Evolutionary conservation across 2,113 vertebrate genomes (phyloP).

Genomic region (Crotalus tigris): DNA sequence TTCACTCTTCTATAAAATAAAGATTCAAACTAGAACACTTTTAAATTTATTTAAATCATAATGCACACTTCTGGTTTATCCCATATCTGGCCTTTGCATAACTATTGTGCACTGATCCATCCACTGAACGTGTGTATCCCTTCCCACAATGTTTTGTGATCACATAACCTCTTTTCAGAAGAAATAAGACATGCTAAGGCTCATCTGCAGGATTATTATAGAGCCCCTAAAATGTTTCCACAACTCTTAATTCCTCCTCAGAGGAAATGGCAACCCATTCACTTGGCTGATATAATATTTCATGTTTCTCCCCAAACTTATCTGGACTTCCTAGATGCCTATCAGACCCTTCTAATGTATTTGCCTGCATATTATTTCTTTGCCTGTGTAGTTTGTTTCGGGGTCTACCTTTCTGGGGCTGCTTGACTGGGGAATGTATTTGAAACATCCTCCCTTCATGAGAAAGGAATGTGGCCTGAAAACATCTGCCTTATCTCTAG

Average conservation of each 20-base stretch:
- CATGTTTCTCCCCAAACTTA: not conserved
- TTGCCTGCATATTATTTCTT: too few relatives aligned
- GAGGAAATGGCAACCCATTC: not conserved
- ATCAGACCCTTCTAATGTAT: too few relatives aligned
- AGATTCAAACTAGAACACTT: not conserved
- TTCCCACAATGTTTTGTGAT: not conserved
- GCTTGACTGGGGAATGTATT: too few relatives aligned
- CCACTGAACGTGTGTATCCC: not conserved
- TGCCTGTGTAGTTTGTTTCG: too few relatives aligned
- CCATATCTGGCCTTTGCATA: not conserved
- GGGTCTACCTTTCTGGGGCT: too few relatives aligned
- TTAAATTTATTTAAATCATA: not conserved
- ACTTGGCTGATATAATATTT: not conserved
- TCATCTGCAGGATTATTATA: not conserved
- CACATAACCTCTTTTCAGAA: not conserved
- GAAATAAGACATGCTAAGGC: not conserved
- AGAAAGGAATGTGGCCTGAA: too few relatives aligned
- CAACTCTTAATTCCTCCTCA: not conserved
- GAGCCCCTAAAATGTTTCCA: not conserved
- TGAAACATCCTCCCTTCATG: too few relatives aligned
- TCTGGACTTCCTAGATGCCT: not conserved
- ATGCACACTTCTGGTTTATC: not conserved
- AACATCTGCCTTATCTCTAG: too few relatives aligned
- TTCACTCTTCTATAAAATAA: not conserved
- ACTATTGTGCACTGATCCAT: not conserved